Evolutionary conservation across 2,797 vertebrate species (phyloP).

Genomic region (Decapterus maruadsi): DNA sequence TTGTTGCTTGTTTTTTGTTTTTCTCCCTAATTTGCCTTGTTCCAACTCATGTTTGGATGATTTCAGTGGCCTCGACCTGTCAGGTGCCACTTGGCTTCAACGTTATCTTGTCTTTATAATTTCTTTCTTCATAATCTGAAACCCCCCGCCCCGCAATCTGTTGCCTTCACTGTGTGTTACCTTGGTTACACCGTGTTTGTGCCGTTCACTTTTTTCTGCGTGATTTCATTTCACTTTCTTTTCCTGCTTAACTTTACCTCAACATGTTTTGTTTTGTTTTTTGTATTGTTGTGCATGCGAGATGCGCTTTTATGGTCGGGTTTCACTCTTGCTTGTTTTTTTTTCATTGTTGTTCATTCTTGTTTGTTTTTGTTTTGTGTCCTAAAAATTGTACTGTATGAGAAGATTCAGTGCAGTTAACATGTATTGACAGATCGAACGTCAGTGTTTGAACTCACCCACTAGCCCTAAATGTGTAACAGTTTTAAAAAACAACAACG

Average conservation of each 20-base stretch:
- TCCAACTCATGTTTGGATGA: slow-evolving; percentile 51
- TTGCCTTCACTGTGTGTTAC: slow-evolving; percentile 60
- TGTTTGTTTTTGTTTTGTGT: background rate
- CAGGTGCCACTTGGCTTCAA: slow-evolving; percentile 52
- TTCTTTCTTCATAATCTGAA: slow-evolving; percentile 25
- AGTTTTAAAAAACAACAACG: background rate
- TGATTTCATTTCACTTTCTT: background rate
- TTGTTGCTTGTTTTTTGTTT: background rate
- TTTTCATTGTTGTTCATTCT: background rate
- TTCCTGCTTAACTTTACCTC: slow-evolving; percentile 27
- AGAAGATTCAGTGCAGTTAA: slow-evolving; percentile 19
- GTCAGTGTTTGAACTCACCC: background rate
- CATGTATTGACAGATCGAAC: background rate
- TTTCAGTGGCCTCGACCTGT: slow-evolving; percentile 53
- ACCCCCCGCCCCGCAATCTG: background rate
- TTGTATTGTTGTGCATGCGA: slow-evolving; percentile 6
- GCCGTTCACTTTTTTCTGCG: slow-evolving; percentile 41
- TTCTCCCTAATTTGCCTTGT: slow-evolving; percentile 57
- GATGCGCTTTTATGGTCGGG: background rate
- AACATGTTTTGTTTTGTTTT: background rate
- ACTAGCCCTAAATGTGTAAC: background rate
- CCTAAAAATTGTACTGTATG: slow-evolving; percentile 5
- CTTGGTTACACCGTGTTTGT: slow-evolving; percentile 34
- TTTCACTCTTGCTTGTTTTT: slow-evolving; percentile 4
- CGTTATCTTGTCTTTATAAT: slow-evolving; percentile 14